Conservation (phyloP, 1,140 invertebrate species). For the Wiebesia pumilae region DNA sequence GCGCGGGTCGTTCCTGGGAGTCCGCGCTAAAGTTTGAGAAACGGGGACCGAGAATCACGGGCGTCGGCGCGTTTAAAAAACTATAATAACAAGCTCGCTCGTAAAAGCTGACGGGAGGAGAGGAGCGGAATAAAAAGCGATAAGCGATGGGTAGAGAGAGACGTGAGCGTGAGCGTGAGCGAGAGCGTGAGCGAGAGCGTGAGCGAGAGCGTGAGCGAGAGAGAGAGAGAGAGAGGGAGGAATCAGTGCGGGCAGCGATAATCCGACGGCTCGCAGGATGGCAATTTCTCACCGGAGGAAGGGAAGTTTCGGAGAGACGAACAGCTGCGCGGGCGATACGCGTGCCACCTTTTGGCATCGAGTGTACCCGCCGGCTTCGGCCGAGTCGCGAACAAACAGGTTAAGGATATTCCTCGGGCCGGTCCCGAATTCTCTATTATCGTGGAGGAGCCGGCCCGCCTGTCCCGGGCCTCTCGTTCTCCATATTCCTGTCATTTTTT, state of each 20-base stretch:
- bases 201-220: background rate
- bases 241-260: background rate
- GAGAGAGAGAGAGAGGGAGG: slow-evolving; percentile 4
- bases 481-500: background rate
- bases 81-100: background rate
- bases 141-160: background rate
- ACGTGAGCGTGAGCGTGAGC: background rate
- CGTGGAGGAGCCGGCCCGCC: too few species aligned
- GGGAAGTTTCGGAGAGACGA: background rate
- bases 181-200: background rate
- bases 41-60: too few species aligned
- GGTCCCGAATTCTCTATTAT: background rate
- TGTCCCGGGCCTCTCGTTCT: background rate
- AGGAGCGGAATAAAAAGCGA: background rate
- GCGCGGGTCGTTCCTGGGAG: too few species aligned
- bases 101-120: too few species aligned
- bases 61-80: background rate
- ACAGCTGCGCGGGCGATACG: slow-evolving; percentile 41
- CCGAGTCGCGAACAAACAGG: slow-evolving; percentile 37
- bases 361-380: slow-evolving; percentile 13
- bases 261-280: background rate
- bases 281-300: background rate
- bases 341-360: slow-evolving; percentile 14
- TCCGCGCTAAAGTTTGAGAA: too few species aligned
- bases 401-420: slow-evolving; percentile 14